Evolutionary conservation across 2,888 invertebrate species (phyloP).

Genomic region (Pollenia angustigena): DNA sequence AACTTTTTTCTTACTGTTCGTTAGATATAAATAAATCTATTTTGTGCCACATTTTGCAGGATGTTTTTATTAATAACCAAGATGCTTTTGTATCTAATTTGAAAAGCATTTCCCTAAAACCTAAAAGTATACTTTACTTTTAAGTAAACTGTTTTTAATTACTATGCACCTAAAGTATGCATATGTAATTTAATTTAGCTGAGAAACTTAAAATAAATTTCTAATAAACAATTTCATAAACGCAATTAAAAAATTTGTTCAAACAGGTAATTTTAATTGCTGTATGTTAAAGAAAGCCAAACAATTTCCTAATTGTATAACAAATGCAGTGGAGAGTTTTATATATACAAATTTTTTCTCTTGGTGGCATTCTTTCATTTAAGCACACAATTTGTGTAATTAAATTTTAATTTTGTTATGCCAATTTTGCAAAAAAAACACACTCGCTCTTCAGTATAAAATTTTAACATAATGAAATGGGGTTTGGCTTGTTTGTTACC

Average conservation of each 20-base stretch:
- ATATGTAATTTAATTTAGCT: background rate
- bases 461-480: conserved; percentile 39
- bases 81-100: too few species aligned
- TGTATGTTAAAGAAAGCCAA: conserved; percentile 13
- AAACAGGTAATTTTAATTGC: conserved; percentile 39
- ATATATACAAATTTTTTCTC: background rate
- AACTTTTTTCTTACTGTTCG: too few species aligned
- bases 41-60: too few species aligned
- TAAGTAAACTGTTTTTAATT: too few species aligned
- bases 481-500: conserved; percentile 75
- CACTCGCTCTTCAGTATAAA: background rate
- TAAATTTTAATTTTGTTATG: background rate
- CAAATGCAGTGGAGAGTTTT: background rate
- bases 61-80: too few species aligned
- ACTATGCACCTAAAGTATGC: too few species aligned
- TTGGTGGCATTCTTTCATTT: conserved; percentile 29
- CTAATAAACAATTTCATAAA: background rate
- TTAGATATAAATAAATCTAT: too few species aligned
- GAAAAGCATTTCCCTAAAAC: background rate
- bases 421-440: conserved; percentile 24
- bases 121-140: background rate
- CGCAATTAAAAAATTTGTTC: conserved; percentile 29
- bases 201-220: background rate
- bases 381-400: conserved; percentile 13
- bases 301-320: conserved; percentile 49